Evolutionary conservation across 2,797 vertebrate species (phyloP), one percentile per base, ranked within the genome.

Genomic region (Muraenolepis orangiensis): DNA sequence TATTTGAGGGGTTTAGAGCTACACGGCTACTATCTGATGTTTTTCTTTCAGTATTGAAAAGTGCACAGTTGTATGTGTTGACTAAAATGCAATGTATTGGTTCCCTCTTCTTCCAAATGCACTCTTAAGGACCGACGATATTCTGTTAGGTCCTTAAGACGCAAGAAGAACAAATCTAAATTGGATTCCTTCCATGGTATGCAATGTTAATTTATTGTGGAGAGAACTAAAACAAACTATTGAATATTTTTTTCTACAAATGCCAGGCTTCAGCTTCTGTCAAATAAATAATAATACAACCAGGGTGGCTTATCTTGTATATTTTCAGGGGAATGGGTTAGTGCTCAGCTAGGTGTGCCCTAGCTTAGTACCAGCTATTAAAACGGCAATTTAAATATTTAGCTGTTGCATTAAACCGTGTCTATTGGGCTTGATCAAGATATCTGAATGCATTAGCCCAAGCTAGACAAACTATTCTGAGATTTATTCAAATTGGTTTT

Each of bases 141-240:
- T 75, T 88, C 86, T 86, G 82, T 84, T 85, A 81, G 81, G 51
- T 57, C 20, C n/a, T 57, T 57, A 57, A 57, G 51, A n/a, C 51
- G 12, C 23, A 64, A 64, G 18, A 51, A 51, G 6, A 20, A 18
- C 42, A 70, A 72, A 4, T 81, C 34, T 78, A 36, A 42, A 30
- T 51, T 79, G 32, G 78, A 72, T 38, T 81, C n/a, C 74, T 20
- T 85, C 18, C 69, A 78, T 29, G 51, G 74, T 76, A 26, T 26
- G 84, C 76, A 75, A 78, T 78, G 69, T 74, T 71, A n/a, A 71
- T 57, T 78, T 72, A 26, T 74, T 74, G 30, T 67, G 26, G 28
- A 31, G 66, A 67, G 66, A 31, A 31, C 57, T 84, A 91, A 89
- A 89, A 88, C 91, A 91, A 82, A 28, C 71, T 70, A 70, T 14